Conservation (phyloP, 1,140 invertebrate genomes). For the Notospermus geniculatus region DNA sequence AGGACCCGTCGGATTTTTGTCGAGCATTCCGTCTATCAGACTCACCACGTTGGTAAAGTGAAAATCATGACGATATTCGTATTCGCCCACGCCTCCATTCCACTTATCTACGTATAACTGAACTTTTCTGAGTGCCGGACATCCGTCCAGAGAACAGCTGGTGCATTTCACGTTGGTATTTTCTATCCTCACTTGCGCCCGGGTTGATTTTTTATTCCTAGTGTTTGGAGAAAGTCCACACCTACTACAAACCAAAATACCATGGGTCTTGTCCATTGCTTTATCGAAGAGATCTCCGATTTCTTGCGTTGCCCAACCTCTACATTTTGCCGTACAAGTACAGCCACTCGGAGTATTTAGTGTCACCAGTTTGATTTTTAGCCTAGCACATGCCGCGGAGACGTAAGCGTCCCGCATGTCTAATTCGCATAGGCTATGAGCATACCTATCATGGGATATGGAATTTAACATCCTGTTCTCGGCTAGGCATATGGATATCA, state of each 20-base stretch:
- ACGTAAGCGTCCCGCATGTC: neutral
- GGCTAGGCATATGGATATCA: constrained; percentile 4
- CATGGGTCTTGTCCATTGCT: neutral
- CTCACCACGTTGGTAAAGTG: constrained; percentile 5
- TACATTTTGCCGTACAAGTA: neutral
- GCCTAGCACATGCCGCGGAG: neutral
- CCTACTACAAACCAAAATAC: neutral
- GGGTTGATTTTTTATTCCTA: constrained; percentile 1
- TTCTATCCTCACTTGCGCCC: neutral
- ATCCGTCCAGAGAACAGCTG: constrained; percentile 6
- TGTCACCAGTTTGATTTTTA: neutral
- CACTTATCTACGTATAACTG: neutral
- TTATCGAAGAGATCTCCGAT: neutral
- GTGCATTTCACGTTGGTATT: constrained; percentile 9
- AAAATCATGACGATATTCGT: neutral
- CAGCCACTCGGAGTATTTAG: neutral
- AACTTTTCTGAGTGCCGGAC: neutral
- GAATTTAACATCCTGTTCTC: neutral
- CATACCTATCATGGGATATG: neutral
- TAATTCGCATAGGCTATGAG: constrained; percentile 1
- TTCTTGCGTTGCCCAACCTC: neutral
- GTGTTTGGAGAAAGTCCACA: neutral
- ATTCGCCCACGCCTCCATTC: neutral
- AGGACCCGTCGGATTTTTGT: neutral
- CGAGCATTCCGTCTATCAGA: neutral